These are phyloP conservation scores for Elgaria multicarinata DNA, from an alignment of 2,113 vertebrate genomes.

Conservation along the genomic window DNA sequence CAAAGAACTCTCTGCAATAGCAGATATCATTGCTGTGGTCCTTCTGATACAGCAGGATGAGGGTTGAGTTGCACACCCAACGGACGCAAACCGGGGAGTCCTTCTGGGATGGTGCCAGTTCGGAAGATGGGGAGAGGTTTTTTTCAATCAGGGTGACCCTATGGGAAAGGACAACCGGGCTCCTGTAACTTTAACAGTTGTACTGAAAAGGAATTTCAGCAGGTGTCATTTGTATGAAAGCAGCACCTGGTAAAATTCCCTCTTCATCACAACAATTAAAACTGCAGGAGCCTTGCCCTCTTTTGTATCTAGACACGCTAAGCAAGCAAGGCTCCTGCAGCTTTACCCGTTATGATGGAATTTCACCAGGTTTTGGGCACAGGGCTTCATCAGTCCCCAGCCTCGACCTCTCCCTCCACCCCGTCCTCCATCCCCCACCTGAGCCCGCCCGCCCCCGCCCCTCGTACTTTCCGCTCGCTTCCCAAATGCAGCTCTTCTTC, in stretches of 20 bases:
- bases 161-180: too few relatives aligned
- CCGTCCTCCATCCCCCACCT: too few relatives aligned
- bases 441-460: background rate
- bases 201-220: too few relatives aligned
- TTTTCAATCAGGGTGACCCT: background rate
- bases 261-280: too few relatives aligned
- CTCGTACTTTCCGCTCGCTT: background rate
- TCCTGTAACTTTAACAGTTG: too few relatives aligned
- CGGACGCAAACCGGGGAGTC: background rate
- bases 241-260: too few relatives aligned
- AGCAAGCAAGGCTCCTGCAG: background rate
- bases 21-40: conserved; percentile 15
- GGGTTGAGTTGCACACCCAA: accelerated
- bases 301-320: too few relatives aligned
- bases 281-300: too few relatives aligned
- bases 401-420: background rate
- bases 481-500: conserved; percentile 4
- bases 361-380: background rate
- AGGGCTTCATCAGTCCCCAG: background rate
- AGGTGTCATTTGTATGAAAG: too few relatives aligned
- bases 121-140: background rate
- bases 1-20: background rate
- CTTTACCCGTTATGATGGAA: background rate
- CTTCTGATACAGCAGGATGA: background rate
- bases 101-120: background rate